Base-by-base conservation (phyloP, 2,888 invertebrate genomes). In the Aspidiotus destructor region DNA sequence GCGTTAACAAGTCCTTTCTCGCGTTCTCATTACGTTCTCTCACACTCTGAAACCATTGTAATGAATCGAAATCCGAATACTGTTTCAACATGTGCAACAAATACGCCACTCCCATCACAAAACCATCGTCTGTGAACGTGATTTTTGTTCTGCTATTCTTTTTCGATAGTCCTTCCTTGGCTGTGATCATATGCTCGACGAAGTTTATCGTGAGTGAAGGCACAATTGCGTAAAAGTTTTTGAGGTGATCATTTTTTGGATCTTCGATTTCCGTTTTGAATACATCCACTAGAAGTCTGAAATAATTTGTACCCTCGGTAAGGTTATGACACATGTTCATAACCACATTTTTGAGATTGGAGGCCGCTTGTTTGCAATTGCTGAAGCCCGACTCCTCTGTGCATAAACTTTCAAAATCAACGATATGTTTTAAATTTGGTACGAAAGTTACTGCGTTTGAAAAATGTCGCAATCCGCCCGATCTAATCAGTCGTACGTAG, bases 71-170 rank as follows among this genome's bases (percentile, higher is more conserved):
- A 74, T 91, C 89, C 17, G 82, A 79, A 73, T 87, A 86, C 78
- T 96, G 95, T 77, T 93, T 87, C 58, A 98, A 79, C 70, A 98
- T 81, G 76, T 91, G 92, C 70, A 97, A 82, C 73, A 98, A 88
- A 75, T 95, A 99, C 0, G 97, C 94, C 48, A 89, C 77, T 69
- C 86, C 85, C 85, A 99, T 91, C 7, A 95, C 90, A 80, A 99
- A 98, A 13, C 99, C 99, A 78, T 99, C 99, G 78, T 99, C 98
- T 11, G 96, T 95, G 76, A 99, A 95, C 1, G 92, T 86, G 7
- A 57, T 40, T 6, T 17, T 42, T 62, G 92, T 89, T 13, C 90
- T 92, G 79, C 88, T 89, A 76, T 89, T 89, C 76, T 92, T 93
- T 76, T 95, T 95, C 71, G 64, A 72, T 78, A 98, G 85, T 77